phyloP scores from a whole-genome alignment of 2,113 vertebrate species.

The Microtus pennsylvanicus region DNA sequence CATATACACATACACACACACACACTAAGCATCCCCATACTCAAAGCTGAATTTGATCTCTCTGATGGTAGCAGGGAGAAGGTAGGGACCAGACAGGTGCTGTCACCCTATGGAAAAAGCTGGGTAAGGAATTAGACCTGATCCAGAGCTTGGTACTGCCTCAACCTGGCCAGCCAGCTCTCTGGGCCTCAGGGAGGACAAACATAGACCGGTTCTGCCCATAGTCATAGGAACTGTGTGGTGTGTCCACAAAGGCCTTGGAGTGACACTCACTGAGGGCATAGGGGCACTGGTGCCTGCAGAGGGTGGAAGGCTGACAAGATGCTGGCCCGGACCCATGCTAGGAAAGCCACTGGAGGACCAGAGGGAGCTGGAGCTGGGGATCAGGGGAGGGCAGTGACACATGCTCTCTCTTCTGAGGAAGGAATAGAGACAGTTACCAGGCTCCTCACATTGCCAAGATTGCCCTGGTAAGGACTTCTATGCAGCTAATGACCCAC shows the following conservation, averaged over 20 bases:
- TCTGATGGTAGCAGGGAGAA: background rate
- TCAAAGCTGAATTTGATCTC: background rate
- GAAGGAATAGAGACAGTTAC: background rate
- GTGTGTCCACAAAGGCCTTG: background rate
- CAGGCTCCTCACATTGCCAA: background rate
- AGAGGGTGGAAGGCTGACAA: background rate
- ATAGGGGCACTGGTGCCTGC: background rate
- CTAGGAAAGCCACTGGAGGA: background rate
- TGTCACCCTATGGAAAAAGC: background rate
- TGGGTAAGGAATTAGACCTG: background rate
- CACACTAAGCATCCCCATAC: background rate
- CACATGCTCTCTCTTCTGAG: background rate
- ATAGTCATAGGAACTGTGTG: background rate
- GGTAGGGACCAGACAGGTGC: fast-evolving
- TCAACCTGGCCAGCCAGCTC: background rate
- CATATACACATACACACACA: fast-evolving
- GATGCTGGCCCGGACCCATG: background rate
- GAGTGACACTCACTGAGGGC: too few species aligned
- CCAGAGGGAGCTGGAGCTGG: background rate
- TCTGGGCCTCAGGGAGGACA: too few species aligned
- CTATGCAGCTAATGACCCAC: background rate
- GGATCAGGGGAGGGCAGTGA: background rate
- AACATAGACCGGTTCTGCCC: background rate
- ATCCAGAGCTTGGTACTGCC: background rate
- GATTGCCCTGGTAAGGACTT: background rate